Base-by-base conservation (phyloP, 53 echinoderm and acorn worm genomes). In the Antedon mediterranea region DNA sequence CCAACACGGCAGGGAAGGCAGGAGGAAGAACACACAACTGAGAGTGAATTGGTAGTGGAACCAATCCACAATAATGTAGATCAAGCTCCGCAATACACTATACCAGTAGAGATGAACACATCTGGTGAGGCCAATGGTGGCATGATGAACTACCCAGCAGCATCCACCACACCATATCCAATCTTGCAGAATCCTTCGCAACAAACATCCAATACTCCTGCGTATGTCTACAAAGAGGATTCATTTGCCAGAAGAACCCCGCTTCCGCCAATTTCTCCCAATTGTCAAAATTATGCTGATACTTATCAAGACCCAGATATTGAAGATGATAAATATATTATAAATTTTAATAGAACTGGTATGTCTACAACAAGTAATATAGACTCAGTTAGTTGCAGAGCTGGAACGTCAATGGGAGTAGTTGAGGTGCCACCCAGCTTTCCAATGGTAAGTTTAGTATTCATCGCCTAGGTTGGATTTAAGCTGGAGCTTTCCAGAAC, bases 361-460 rank as follows among this genome's bases (percentile, higher is more conserved):
- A 57, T 57, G 7, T 57, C 57, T 15, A 57, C 23, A 57, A 23
- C 57, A 11, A 57, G 37, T 37, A 11, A 37, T 37, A 37, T 57
- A 15, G 23, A 26, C 20, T 57, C 57, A 57, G 14, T 23, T 57
- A 57, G 23, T 23, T 57, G 2, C 3, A 57, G 57, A 23, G 23
- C 57, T 18, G 7, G 9, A 18, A 57, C 57, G 9, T 57, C 57
- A 11, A 15, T 31, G 33, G 74, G 70, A 43, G 76, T 83, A 43
- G 6, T 87, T 4, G 84, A 90, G 27, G 81, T 72, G 23, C 90
- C 90, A n/a, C 90, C 90, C 4, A 80, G 79, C 31, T 90, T 87
- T 37, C 90, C 90, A 78, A 71, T 78, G 87, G 90, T 90, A 76
- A 86, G 77, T 78, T 6, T 6, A 37, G 11, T 6, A 37, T 37